These are phyloP conservation scores for Anguilla megastoma DNA, from an alignment of 2,797 vertebrate genomes.

Conservation along the genomic window DNA sequence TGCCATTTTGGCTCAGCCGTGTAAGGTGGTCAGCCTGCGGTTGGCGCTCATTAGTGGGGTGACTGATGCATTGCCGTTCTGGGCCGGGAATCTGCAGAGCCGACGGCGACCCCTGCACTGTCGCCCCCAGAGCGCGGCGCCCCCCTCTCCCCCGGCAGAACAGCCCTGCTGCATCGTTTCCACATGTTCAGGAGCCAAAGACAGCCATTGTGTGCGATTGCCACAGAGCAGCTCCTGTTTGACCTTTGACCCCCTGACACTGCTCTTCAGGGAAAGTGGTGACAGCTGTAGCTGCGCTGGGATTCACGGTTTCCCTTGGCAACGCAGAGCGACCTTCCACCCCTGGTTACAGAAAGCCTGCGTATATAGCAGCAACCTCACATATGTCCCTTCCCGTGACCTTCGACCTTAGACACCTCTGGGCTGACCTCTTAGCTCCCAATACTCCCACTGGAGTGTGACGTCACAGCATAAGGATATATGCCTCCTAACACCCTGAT, in stretches of 20 bases:
- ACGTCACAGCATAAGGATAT: background rate
- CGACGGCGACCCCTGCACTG: background rate
- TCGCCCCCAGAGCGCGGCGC: background rate
- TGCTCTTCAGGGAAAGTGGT: background rate
- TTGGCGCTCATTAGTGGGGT: background rate
- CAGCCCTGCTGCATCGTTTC: background rate
- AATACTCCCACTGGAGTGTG: background rate
- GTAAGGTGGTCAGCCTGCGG: background rate
- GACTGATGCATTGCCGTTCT: background rate
- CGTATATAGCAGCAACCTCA: background rate
- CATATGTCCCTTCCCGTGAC: background rate
- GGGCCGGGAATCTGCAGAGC: background rate
- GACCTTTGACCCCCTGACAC: background rate
- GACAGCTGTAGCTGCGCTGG: background rate
- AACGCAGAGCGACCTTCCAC: background rate
- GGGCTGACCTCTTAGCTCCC: background rate
- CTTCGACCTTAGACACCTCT: background rate
- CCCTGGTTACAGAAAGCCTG: background rate
- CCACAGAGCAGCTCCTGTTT: background rate
- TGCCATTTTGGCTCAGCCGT: background rate
- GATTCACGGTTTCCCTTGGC: background rate
- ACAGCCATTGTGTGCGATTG: background rate
- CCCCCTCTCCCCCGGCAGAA: background rate
- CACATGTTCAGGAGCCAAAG: background rate
- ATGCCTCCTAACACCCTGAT: background rate